Conservation (phyloP, 2,113 vertebrate genomes). For the Pseudorhombus dupliciocellatus region DNA sequence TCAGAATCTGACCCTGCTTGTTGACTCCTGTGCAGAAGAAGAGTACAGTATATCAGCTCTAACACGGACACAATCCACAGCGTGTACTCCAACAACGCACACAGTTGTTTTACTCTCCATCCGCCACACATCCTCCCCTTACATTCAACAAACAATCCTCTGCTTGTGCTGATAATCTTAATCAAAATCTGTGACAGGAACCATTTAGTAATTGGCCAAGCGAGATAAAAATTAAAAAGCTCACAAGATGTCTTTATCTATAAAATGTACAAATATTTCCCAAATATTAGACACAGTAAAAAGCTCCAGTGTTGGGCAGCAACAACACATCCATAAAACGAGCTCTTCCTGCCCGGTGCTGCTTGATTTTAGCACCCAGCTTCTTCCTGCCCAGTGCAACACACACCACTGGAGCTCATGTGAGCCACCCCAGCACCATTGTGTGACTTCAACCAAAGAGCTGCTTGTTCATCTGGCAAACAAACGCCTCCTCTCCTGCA, state of each 20-base stretch:
- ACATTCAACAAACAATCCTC: conserved; percentile 26
- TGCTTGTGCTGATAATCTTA: conserved; percentile 31
- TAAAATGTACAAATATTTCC: conserved; percentile 22
- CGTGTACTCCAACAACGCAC: neutral
- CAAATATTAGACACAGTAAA: conserved; percentile 28
- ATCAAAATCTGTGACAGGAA: conserved; percentile 27
- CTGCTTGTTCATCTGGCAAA: conserved; percentile 5
- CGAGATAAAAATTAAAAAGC: neutral
- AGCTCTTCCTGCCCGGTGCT: conserved; percentile 46
- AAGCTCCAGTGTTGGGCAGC: conserved; percentile 42
- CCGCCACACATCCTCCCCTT: neutral
- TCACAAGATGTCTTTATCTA: conserved; percentile 39
- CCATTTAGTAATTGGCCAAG: neutral
- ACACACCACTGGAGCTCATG: conserved; percentile 26
- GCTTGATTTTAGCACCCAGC: conserved; percentile 49
- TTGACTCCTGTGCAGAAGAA: neutral
- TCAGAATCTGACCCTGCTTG: neutral
- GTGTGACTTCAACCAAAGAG: conserved; percentile 22
- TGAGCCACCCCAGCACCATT: conserved; percentile 27
- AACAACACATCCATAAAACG: conserved; percentile 37
- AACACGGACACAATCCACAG: neutral
- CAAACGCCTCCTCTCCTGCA: neutral
- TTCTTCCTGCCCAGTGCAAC: conserved; percentile 44
- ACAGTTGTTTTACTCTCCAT: conserved; percentile 28
- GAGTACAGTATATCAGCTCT: neutral